phyloP scores from a whole-genome alignment of 2,113 vertebrate species.

The Otis tarda region DNA sequence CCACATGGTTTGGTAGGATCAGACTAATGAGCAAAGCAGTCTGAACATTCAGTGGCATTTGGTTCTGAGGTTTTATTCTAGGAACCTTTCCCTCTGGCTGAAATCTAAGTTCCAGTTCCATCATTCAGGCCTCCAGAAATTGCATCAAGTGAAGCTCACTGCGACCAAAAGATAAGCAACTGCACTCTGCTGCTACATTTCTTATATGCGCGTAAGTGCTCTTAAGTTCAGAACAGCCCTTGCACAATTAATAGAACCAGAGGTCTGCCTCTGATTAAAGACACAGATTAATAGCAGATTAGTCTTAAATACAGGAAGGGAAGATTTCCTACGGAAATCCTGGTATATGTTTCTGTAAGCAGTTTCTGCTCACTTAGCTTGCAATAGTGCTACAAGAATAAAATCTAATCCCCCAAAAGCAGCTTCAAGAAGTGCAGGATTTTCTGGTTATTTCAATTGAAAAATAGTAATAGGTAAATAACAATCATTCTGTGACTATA shows the following conservation, averaged over 20 bases:
- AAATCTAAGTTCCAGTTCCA: background rate
- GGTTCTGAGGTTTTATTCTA: background rate
- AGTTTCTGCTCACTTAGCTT: background rate
- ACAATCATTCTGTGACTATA: background rate
- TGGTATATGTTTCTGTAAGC: background rate
- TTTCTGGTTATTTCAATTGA: background rate
- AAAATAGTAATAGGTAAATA: background rate
- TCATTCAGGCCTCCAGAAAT: background rate
- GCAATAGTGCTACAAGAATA: background rate
- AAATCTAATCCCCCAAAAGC: background rate
- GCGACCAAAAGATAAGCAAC: background rate
- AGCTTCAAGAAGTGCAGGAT: background rate
- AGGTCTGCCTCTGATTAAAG: background rate
- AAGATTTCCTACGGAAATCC: background rate
- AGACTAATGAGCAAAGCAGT: background rate
- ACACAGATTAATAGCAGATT: background rate
- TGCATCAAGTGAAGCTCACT: background rate
- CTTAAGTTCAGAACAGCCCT: background rate
- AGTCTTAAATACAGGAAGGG: constrained; percentile 14
- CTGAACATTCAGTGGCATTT: background rate
- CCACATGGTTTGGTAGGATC: background rate
- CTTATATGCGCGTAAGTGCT: background rate
- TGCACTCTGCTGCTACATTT: background rate
- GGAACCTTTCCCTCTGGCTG: background rate
- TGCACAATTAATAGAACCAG: constrained; percentile 11